These are phyloP conservation scores for Halisarca cf. caerulea DNA, from an alignment of 37 sponge, comb jelly and placozoan species.

Conservation along the genomic window DNA sequence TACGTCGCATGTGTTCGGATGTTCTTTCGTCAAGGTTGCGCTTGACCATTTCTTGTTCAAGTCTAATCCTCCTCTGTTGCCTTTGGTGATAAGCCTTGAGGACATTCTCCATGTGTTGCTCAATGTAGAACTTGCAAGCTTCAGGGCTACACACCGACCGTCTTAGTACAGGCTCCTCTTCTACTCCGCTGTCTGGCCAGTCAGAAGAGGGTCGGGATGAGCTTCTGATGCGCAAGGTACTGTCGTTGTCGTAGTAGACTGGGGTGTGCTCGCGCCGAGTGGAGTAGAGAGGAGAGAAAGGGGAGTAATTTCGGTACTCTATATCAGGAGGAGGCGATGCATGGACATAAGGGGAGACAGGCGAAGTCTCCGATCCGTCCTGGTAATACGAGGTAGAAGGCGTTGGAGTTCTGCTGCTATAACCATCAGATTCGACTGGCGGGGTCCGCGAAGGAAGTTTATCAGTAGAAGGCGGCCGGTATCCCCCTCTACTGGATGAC, in stretches of 20 bases:
- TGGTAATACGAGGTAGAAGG: constrained; percentile 23
- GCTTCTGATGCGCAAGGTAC: constrained; percentile 7
- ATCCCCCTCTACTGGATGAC: no score
- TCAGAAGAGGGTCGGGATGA: constrained; percentile 20
- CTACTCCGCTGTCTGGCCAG: constrained; percentile 69
- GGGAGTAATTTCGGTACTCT: constrained; percentile 63
- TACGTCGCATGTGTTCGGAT: constrained; percentile 74
- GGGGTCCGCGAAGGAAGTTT: not conserved
- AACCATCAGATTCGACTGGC: constrained; percentile 37
- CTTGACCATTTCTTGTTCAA: constrained; percentile 90
- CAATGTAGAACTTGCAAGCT: constrained; percentile 95
- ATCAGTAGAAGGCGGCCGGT: no score
- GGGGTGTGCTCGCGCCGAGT: constrained; percentile 27
- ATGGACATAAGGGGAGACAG: constrained; percentile 49
- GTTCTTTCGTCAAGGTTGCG: constrained; percentile 78
- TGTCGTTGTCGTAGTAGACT: not conserved
- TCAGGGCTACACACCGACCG: constrained; percentile 82
- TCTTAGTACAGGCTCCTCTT: constrained; percentile 59
- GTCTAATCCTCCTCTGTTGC: constrained; percentile 77
- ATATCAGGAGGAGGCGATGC: constrained; percentile 79
- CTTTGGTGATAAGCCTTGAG: constrained; percentile 71
- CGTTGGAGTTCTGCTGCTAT: constrained; percentile 54
- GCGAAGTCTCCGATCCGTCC: constrained; percentile 14
- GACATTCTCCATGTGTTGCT: constrained; percentile 92
- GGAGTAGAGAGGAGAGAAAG: constrained; percentile 62